Evolutionary conservation across 2,113 vertebrate genomes (phyloP), one percentile per base, ranked within the genome.

Genomic region (Malurus cyaneus): DNA sequence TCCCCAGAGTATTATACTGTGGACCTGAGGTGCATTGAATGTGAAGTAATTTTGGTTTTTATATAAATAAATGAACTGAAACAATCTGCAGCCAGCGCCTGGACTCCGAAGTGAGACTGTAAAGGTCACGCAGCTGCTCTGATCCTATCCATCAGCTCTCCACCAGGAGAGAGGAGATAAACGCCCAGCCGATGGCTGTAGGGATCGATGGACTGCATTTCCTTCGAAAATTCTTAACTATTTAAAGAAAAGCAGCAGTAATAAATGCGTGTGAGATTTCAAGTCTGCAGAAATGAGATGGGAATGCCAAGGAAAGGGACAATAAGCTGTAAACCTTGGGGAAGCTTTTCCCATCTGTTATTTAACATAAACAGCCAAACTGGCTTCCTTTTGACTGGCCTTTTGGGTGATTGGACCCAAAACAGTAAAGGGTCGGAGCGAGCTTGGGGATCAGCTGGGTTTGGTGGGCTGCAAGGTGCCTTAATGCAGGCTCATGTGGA

Each of bases 21-120:
- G 88, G 47, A 78, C 69, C 49, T 5, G 56, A 91, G 80, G 64
- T 95, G 80, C 67, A 41, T 4, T 91, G 88, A 88, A 86, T 39
- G 52, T 86, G 92, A 88, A 80, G 64, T 71, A 9, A n/a, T 66
- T 93, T 95, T 88, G 64, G 65, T 93, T 93, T 89, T 56, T 91
- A 94, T n/a, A 95, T 96, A 95, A 96, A 95, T n/a, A 92, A 88
- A 50, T 72, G 14, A 87, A 89, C 86, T 46, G 57, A 89, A 95
- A 86, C 53, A 56, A n/a, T 52, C 70, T 73, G 12, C 6, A 23
- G 67, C 41, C 1, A 0, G n/a, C 5, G 0, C 56, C 61, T 29
- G 70, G 73, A 20, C 80, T 86, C 31, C 0, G 3, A 65, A n/a
- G 64, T 13, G 66, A 86, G 74, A 39, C 80, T 52, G 59, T 57